Percentiles rank a stretch among this genome's conserved stretches.
Conservation (phyloP, 35 echinoderm and acorn worm species). For the Strongylocentrotus purpuratus region DNA sequence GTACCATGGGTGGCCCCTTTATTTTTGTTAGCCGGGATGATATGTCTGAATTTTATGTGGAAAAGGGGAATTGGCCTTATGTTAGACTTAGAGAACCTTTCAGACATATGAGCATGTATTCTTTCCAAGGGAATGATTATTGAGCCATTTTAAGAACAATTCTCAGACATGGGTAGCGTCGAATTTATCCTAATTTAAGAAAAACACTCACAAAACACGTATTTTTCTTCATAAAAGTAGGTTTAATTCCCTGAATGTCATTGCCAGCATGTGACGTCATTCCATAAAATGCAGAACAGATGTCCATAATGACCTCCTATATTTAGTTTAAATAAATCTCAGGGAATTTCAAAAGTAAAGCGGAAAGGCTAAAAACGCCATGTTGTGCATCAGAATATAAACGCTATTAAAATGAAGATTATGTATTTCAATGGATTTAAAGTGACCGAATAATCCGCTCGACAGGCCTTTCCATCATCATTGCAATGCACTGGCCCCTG, state of each 20-base stretch:
- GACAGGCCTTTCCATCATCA: too few species aligned
- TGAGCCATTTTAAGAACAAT: not conserved
- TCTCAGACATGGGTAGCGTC: not conserved
- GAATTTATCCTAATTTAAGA: not conserved
- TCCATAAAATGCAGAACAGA: not conserved
- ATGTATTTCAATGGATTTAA: too few species aligned
- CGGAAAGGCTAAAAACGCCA: too few species aligned
- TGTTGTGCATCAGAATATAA: too few species aligned
- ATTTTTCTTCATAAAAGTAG: not conserved
- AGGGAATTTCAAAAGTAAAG: too few species aligned
- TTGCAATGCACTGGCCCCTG: too few species aligned
- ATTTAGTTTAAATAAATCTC: too few species aligned
- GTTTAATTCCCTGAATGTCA: not conserved
- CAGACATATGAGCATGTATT: too few species aligned
- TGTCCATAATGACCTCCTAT: too few species aligned
- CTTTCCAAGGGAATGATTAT: not conserved
- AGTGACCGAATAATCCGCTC: too few species aligned
- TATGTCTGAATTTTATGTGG: not conserved
- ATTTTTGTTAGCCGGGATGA: not conserved
- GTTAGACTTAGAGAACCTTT: not conserved
- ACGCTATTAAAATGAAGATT: too few species aligned
- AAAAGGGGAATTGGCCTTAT: not conserved
- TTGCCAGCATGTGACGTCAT: not conserved
- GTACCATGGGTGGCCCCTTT: not conserved
- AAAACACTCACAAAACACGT: too few species aligned